These are phyloP conservation scores for Protonibea diacanthus DNA, from an alignment of 2,797 vertebrate genomes.

Conservation along the genomic window DNA sequence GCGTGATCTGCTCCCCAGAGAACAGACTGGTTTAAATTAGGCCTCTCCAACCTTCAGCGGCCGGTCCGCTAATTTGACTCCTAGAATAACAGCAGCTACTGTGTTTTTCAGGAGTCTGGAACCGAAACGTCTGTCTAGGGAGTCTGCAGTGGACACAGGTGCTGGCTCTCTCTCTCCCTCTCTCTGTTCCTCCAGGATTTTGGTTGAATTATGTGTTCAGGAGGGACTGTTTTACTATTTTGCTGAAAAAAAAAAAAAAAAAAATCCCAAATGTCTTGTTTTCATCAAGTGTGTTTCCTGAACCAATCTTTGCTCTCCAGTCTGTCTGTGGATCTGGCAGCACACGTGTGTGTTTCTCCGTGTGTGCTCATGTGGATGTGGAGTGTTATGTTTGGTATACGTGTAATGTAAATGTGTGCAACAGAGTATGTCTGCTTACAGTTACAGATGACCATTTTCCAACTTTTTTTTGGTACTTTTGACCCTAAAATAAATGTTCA, in stretches of 20 bases:
- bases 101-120: slow-evolving; percentile 80
- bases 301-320: slow-evolving; percentile 37
- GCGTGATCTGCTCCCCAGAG: slow-evolving; percentile 36
- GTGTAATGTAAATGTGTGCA: neutral
- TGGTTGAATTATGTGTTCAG: slow-evolving; percentile 53
- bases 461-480: neutral
- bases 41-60: slow-evolving; percentile 50
- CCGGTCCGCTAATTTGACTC: slow-evolving; percentile 74
- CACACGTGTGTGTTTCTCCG: neutral
- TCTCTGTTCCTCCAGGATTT: slow-evolving; percentile 27
- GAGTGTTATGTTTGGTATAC: neutral
- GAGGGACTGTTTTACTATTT: slow-evolving; percentile 58
- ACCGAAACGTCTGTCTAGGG: slow-evolving; percentile 71
- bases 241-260: too few relatives aligned
- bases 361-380: slow-evolving; percentile 20
- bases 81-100: slow-evolving; percentile 82
- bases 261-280: slow-evolving; percentile 69
- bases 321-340: slow-evolving; percentile 38
- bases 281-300: slow-evolving; percentile 64
- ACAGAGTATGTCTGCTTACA: slow-evolving; percentile 7
- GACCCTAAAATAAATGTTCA: neutral
- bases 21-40: slow-evolving; percentile 70
- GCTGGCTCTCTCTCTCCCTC: slow-evolving; percentile 49
- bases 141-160: slow-evolving; percentile 76
- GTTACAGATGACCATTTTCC: neutral